Conservation (phyloP, 2,797 vertebrate species). For the Argya squamiceps region DNA sequence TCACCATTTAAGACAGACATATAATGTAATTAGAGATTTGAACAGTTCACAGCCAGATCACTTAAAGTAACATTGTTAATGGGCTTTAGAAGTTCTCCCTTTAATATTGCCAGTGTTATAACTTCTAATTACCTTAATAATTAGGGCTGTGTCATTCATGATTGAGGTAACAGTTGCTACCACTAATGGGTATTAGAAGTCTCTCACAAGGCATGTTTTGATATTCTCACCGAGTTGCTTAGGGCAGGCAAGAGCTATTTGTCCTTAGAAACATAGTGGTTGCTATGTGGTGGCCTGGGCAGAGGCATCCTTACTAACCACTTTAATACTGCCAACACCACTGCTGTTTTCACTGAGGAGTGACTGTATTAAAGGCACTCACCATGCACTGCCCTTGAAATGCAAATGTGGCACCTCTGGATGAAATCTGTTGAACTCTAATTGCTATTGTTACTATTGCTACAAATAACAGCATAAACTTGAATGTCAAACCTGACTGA, state of each 20-base stretch:
- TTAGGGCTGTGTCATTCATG: conserved; percentile 95
- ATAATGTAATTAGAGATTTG: conserved; percentile 96
- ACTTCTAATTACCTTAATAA: conserved; percentile 96
- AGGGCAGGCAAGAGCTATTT: conserved; percentile 77
- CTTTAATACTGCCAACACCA: conserved; percentile 75
- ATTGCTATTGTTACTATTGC: conserved; percentile 40
- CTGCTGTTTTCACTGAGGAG: conserved; percentile 59
- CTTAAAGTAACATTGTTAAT: conserved; percentile 98
- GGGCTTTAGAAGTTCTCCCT: conserved; percentile 87
- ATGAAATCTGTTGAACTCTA: conserved; percentile 60
- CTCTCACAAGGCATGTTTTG: conserved; percentile 81
- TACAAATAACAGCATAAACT: conserved; percentile 57
- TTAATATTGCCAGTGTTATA: conserved; percentile 90
- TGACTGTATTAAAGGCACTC: conserved; percentile 60
- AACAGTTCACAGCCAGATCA: conserved; percentile 95
- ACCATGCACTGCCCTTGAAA: conserved; percentile 57
- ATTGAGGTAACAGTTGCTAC: conserved; percentile 90
- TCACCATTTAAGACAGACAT: conserved; percentile 90
- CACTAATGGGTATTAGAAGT: conserved; percentile 92
- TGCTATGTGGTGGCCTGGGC: conserved; percentile 79
- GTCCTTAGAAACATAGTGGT: conserved; percentile 80
- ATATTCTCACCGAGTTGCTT: conserved; percentile 78
- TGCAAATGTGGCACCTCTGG: conserved; percentile 72
- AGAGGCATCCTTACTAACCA: conserved; percentile 78
- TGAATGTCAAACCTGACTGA: conserved; percentile 51